phyloP scores from a whole-genome alignment of 2,113 vertebrate genomes.

The Corydoras maculifer region DNA sequence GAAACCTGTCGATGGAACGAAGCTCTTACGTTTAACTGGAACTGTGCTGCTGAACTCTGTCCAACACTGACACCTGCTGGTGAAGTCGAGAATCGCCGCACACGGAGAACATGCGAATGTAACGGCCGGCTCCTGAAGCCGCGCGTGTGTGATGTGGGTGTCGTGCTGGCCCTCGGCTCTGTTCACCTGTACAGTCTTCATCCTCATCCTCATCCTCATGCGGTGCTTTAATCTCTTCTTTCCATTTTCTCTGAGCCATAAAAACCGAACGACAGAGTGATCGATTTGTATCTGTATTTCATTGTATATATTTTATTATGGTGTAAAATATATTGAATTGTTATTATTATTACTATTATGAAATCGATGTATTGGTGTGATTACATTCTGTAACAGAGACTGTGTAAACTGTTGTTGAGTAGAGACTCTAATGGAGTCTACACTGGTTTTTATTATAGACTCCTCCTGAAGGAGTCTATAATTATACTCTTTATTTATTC shows the following conservation, averaged over 20 bases:
- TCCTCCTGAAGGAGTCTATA: constrained; percentile 54
- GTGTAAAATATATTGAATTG: constrained; percentile 70
- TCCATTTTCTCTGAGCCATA: constrained; percentile 24
- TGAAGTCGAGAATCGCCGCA: not conserved
- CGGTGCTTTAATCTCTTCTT: constrained; percentile 31
- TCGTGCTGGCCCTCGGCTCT: constrained; percentile 6
- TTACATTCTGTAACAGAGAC: constrained; percentile 65
- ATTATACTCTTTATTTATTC: constrained; percentile 63
- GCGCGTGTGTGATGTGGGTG: not conserved
- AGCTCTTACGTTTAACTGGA: constrained; percentile 12
- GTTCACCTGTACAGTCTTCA: constrained; percentile 23
- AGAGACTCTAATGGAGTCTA: constrained; percentile 56
- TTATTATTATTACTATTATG: constrained; percentile 60
- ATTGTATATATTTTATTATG: constrained; percentile 75
- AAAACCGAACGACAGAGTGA: constrained; percentile 52
- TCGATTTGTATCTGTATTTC: constrained; percentile 67
- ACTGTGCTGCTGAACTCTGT: constrained; percentile 32
- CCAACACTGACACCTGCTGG: constrained; percentile 65
- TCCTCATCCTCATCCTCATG: constrained; percentile 21
- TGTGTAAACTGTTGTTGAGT: constrained; percentile 62
- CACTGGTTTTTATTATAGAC: constrained; percentile 45
- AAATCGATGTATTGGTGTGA: constrained; percentile 72
- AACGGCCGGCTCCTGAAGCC: no score
- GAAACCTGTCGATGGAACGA: constrained; percentile 24
- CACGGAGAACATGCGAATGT: not conserved